These are phyloP conservation scores for Catharus ustulatus DNA, from an alignment of 2,797 vertebrate species.

Conservation along the genomic window DNA sequence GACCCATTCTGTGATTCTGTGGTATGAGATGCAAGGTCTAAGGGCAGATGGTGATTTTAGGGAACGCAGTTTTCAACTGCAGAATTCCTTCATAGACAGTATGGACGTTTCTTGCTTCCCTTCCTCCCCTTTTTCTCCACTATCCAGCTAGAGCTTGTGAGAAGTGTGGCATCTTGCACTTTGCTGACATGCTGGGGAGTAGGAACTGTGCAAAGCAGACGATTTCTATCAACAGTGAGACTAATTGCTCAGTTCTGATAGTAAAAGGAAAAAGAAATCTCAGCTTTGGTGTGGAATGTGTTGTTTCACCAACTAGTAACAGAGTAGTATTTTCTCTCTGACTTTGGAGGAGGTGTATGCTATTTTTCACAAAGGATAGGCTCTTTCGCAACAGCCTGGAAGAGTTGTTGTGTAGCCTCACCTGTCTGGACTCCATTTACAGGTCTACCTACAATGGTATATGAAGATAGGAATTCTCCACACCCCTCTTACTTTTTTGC, in stretches of 20 bases:
- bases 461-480: background rate
- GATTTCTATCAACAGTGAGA: background rate
- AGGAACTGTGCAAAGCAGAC: background rate
- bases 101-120: background rate
- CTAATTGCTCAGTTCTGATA: slow-evolving; percentile 3
- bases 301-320: background rate
- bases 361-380: background rate
- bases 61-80: background rate
- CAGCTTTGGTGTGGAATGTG: background rate
- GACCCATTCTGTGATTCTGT: background rate
- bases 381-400: background rate
- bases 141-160: background rate
- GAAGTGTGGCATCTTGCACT: background rate
- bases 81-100: background rate
- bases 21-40: background rate
- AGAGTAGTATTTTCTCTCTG: background rate
- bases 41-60: background rate
- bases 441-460: background rate
- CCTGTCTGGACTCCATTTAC: background rate
- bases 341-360: background rate
- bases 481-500: background rate
- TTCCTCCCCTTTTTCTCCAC: background rate
- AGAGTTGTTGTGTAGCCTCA: background rate
- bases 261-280: background rate
- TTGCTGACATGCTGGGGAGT: background rate